Percentiles rank a stretch among this genome's conserved stretches.
Conservation (phyloP, 1,140 invertebrate species). For the Tetramorium simillimum region DNA sequence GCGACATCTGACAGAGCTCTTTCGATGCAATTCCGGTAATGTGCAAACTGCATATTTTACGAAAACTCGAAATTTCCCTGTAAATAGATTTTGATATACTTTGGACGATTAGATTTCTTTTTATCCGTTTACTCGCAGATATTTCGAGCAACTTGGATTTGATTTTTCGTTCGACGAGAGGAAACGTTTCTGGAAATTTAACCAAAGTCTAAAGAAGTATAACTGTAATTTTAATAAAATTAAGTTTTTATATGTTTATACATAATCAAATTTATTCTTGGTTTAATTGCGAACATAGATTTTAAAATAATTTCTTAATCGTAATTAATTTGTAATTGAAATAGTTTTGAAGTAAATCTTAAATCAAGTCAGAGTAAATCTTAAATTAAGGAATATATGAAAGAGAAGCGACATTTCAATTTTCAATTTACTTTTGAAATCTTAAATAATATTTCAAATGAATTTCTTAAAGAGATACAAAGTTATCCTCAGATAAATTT, state of each 20-base stretch:
- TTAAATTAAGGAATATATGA: background rate
- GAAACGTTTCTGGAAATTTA: background rate
- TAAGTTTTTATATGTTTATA: background rate
- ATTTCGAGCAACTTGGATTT: background rate
- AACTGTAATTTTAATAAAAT: background rate
- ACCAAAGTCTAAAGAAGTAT: background rate
- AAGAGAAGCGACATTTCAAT: background rate
- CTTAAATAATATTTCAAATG: background rate
- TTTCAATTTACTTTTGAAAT: background rate
- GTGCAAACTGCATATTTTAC: slow-evolving; percentile 11
- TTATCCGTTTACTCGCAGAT: background rate
- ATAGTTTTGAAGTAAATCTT: background rate
- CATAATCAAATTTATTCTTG: background rate
- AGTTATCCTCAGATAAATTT: background rate
- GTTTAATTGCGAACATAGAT: background rate
- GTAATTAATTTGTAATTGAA: background rate
- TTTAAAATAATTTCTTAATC: background rate
- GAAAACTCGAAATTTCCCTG: background rate
- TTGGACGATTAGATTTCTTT: background rate
- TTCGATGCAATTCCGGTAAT: slow-evolving; percentile 16
- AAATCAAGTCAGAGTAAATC: background rate
- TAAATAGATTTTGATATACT: background rate
- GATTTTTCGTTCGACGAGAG: background rate
- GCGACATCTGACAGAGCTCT: background rate
- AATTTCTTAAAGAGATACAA: background rate